phyloP scores from a whole-genome alignment of 2,797 vertebrate species.

The Perodicticus potto region DNA sequence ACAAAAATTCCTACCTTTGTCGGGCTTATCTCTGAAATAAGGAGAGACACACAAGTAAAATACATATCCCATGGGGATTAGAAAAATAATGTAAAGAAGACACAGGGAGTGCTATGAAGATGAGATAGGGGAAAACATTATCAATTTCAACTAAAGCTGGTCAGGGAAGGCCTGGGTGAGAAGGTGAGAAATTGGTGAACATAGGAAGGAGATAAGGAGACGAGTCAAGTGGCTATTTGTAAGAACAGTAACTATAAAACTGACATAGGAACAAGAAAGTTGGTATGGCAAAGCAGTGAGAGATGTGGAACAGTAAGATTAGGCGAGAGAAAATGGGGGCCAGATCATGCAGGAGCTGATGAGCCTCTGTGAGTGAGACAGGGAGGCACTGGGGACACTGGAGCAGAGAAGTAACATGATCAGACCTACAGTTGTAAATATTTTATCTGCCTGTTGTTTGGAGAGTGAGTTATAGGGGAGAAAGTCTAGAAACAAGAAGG shows the following conservation, averaged over 20 bases:
- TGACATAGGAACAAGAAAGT: not conserved
- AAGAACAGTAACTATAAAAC: not conserved
- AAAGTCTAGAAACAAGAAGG: not conserved
- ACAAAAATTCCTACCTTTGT: not conserved
- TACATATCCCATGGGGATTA: not conserved
- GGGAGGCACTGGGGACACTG: not conserved
- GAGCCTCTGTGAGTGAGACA: constrained; percentile 1
- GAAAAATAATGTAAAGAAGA: not conserved
- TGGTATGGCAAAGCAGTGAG: not conserved
- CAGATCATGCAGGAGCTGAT: not conserved
- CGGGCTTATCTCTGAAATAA: not conserved
- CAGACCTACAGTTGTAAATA: constrained; percentile 44
- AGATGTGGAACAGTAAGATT: not conserved
- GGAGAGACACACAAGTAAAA: not conserved
- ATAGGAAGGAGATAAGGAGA: not conserved
- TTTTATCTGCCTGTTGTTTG: constrained; percentile 29
- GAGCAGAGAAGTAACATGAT: constrained; percentile 37
- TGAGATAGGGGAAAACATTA: not conserved
- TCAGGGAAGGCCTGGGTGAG: not conserved
- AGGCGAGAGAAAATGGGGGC: not conserved
- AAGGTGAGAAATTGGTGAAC: not conserved
- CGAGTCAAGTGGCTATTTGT: not conserved
- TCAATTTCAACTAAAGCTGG: not conserved
- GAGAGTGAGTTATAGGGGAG: not conserved
- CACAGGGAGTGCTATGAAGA: not conserved